A percentile compares a stretch with the other conserved stretches of the same genome.
Evolutionary conservation across 1,140 invertebrate genomes (phyloP).

Genomic region (Drosophila lacertosa): DNA sequence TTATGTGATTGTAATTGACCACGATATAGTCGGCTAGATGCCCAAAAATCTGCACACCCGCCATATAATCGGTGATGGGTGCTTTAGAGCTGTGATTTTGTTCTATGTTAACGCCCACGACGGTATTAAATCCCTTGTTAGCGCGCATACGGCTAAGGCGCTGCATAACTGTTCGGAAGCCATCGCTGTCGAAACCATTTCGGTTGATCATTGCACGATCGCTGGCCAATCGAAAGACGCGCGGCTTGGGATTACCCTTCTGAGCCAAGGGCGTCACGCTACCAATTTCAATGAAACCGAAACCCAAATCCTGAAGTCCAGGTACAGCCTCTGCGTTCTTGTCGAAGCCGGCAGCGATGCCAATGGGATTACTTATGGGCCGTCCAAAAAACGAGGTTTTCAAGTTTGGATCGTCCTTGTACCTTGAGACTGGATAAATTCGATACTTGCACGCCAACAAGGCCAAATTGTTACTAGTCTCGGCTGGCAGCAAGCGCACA

Average conservation of each 20-base stretch:
- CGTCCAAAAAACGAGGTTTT: conserved; percentile 89
- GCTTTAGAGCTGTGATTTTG: conserved; percentile 95
- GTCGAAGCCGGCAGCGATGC: conserved; percentile 99
- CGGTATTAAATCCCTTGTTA: conserved; percentile 85
- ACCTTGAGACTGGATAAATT: conserved; percentile 86
- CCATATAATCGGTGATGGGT: conserved; percentile 91
- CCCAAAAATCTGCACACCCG: conserved; percentile 91
- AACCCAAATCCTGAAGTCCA: conserved; percentile 93
- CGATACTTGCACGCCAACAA: conserved; percentile 90
- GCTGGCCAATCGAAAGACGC: conserved; percentile 94
- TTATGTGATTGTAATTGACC: conserved; percentile 97
- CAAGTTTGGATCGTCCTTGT: conserved; percentile 87
- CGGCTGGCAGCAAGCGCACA: conserved; percentile 85
- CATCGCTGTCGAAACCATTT: conserved; percentile 97
- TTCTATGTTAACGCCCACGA: conserved; percentile 96
- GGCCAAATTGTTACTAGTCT: conserved; percentile 91
- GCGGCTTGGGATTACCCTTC: conserved; percentile 94
- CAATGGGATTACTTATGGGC: conserved; percentile 94
- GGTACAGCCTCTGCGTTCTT: conserved; percentile 96
- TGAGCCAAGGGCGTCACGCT: conserved; percentile 98
- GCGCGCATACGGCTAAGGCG: conserved; percentile 86
- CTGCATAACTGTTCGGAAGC: conserved; percentile 90
- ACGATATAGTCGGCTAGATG: conserved; percentile 94
- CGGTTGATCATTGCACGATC: conserved; percentile 96
- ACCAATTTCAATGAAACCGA: conserved; percentile 98